Percentiles rank a stretch among this genome's conserved stretches.
Evolutionary conservation across 2,113 vertebrate species (phyloP).

Genomic region (Calypte anna): DNA sequence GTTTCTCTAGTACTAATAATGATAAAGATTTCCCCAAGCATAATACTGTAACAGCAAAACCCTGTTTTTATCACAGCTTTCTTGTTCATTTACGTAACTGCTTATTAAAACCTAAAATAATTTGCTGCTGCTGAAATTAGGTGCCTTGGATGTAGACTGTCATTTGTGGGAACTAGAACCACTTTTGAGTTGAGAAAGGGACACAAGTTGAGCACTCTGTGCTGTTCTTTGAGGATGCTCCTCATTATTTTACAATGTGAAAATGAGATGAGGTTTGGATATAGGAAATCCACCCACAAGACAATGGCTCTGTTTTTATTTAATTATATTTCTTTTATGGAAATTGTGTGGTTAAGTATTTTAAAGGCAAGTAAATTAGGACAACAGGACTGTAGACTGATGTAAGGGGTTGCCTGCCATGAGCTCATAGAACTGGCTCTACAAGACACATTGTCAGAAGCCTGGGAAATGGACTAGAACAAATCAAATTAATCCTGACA

Average conservation of each 20-base stretch:
- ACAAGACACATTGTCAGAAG: background rate
- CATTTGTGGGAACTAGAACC: background rate
- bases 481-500: background rate
- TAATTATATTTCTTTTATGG: background rate
- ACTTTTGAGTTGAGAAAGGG: slow-evolving; percentile 39
- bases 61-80: slow-evolving; percentile 27
- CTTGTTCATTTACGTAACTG: slow-evolving; percentile 53
- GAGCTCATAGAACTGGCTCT: background rate
- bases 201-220: background rate
- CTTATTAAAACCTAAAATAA: slow-evolving; percentile 65
- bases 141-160: slow-evolving; percentile 2
- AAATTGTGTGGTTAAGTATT: background rate
- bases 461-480: background rate
- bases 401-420: background rate
- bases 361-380: background rate
- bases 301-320: slow-evolving; percentile 47
- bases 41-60: slow-evolving; percentile 11
- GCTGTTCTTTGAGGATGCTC: slow-evolving; percentile 27
- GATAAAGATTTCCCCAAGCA: slow-evolving; percentile 39
- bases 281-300: background rate
- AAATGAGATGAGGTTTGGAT: slow-evolving; percentile 10
- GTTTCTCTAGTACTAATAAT: slow-evolving; percentile 21
- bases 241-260: slow-evolving; percentile 30
- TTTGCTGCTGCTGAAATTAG: slow-evolving; percentile 42
- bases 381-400: background rate